A percentile compares a stretch with the other conserved stretches of the same genome.
Conservation (phyloP, 1,140 invertebrate genomes). For the Zaprionus lachaisei region DNA sequence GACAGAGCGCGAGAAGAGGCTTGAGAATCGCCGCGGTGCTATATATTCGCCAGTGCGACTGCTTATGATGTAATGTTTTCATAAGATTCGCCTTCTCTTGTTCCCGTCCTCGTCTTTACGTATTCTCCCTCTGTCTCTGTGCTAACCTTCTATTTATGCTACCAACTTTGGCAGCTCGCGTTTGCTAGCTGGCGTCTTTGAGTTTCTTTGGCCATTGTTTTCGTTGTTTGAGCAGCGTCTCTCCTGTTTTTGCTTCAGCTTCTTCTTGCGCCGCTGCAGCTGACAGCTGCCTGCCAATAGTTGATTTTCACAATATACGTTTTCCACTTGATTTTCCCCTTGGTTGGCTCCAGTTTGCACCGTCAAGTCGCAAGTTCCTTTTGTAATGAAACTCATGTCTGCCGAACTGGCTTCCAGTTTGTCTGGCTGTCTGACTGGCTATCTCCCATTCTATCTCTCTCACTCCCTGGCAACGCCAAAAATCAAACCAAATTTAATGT, state of each 20-base stretch:
- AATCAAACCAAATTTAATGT: slow-evolving; percentile 64
- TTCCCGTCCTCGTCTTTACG: background rate
- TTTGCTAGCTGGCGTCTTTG: slow-evolving; percentile 46
- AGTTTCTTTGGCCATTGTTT: slow-evolving; percentile 64
- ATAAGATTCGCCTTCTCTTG: slow-evolving; percentile 47
- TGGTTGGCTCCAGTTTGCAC: slow-evolving; percentile 45
- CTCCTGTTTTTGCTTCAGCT: slow-evolving; percentile 3
- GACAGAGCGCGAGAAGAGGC: background rate
- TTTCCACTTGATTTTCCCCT: slow-evolving; percentile 74
- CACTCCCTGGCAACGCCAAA: slow-evolving; percentile 16
- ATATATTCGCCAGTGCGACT: slow-evolving; percentile 28
- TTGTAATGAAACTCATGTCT: slow-evolving; percentile 14
- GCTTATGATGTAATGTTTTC: slow-evolving; percentile 81
- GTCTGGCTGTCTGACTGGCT: slow-evolving; percentile 1
- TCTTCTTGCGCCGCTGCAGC: slow-evolving; percentile 42
- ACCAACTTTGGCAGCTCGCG: slow-evolving; percentile 45
- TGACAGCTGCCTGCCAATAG: slow-evolving; percentile 81
- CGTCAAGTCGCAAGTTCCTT: slow-evolving; percentile 18
- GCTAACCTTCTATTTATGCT: slow-evolving; percentile 51
- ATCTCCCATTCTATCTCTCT: background rate
- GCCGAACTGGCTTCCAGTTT: background rate
- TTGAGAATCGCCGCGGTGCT: background rate
- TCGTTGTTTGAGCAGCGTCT: slow-evolving; percentile 66
- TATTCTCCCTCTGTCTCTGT: background rate
- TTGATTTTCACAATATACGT: slow-evolving; percentile 77